These are phyloP conservation scores for Limnephilus lunatus DNA, from an alignment of 2,888 invertebrate genomes.

Conservation along the genomic window DNA sequence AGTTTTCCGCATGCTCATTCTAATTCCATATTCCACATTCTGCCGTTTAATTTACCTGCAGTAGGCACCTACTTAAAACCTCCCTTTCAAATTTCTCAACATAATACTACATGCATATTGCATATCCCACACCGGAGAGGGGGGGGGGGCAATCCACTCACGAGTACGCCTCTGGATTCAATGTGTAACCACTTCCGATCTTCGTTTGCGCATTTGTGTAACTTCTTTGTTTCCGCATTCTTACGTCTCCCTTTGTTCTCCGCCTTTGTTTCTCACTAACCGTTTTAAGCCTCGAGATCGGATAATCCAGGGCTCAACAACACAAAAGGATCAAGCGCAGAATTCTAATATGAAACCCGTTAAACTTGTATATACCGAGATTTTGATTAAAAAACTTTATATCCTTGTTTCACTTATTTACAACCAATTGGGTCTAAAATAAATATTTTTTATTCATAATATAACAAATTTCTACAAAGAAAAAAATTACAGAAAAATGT, in stretches of 20 bases:
- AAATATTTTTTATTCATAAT: neutral
- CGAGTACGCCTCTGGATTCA: slow-evolving; percentile 59
- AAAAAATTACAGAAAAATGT: too few species aligned
- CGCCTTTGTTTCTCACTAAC: slow-evolving; percentile 63
- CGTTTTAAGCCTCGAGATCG: slow-evolving; percentile 62
- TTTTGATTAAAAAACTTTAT: neutral
- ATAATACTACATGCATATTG: neutral
- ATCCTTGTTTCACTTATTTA: neutral
- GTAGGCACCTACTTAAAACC: neutral
- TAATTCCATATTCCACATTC: neutral
- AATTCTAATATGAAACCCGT: neutral
- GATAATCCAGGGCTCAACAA: slow-evolving; percentile 42
- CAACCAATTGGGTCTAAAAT: neutral
- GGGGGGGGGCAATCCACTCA: neutral
- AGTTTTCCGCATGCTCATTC: neutral
- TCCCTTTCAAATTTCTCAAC: neutral
- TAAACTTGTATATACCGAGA: neutral
- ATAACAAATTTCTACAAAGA: too few species aligned
- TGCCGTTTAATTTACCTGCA: neutral
- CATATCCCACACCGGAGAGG: neutral
- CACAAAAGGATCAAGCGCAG: neutral
- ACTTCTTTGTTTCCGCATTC: slow-evolving; percentile 63
- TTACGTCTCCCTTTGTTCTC: slow-evolving; percentile 51
- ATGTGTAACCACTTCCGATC: slow-evolving; percentile 60
- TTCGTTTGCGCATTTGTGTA: slow-evolving; percentile 63